Conservation (phyloP, 2,797 vertebrate species). For the Halcyon chelicuti region DNA sequence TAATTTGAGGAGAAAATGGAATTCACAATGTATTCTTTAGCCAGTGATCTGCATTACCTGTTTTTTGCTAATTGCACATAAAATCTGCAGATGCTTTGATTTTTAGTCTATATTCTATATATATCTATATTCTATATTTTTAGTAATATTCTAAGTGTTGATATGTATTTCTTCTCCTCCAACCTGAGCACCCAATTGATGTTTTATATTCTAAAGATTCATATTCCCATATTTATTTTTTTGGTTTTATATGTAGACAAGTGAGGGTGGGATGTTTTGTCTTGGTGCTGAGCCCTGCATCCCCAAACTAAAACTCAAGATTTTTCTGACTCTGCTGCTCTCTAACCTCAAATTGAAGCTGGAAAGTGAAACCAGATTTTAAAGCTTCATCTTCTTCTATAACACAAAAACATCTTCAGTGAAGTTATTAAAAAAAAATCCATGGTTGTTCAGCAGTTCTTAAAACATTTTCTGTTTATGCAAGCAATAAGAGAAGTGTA, state of each 20-base stretch:
- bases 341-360: background rate
- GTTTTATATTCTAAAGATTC: background rate
- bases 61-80: background rate
- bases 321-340: background rate
- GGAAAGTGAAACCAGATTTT: background rate
- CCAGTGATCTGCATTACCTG: background rate
- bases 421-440: background rate
- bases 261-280: background rate
- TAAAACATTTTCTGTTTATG: background rate
- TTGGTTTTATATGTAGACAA: background rate
- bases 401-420: background rate
- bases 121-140: no score
- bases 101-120: background rate
- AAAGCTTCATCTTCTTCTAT: background rate
- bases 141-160: background rate
- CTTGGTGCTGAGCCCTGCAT: background rate
- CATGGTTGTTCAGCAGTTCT: background rate
- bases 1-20: background rate
- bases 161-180: background rate
- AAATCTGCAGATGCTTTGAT: background rate
- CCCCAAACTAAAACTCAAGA: background rate
- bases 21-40: background rate
- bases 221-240: background rate
- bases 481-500: background rate
- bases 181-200: background rate